Base-by-base conservation (phyloP, 2,888 invertebrate genomes). In the Drosophila picticornis region DNA sequence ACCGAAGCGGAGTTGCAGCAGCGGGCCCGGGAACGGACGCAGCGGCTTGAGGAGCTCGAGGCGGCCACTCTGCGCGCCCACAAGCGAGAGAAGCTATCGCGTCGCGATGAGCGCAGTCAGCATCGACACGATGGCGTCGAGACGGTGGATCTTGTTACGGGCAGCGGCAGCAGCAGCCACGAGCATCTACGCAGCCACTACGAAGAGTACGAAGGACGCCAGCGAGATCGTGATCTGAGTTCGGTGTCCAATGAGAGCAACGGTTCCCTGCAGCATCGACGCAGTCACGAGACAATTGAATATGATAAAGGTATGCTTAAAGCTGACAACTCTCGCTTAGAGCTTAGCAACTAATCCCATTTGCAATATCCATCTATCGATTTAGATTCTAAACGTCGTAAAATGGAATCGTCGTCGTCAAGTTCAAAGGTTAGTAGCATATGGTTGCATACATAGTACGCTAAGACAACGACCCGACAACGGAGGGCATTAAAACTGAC, bases 351-450 rank as follows among this genome's bases (percentile, higher is more conserved):
- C 10, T 46, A 25, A 22, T 34, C 13, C 48, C 3, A 31, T n/a
- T 13, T 9, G 1, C 4, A 9, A 13, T 4, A 16, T 11, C 13
- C 22, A 32, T 27, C 22, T 32, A 29, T 48, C 27, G 13, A 36
- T 43, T 56, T 67, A 92, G 97, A 97, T 94, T 94, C 95, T 90
- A 97, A 97, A 94, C 95, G 97, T 94, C 96, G 97, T 94, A 97
- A 97, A 95, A 93, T 97, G 94, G 97, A 97, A 93, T 94, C 94
- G 93, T 94, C 95, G 94, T 94, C 95, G 93, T 89, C 82, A 80
- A 95, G 95, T 93, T 95, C 96, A 94, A 97, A 97, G 96, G 97
- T 97, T 95, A 96, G 96, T 96, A 86, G 59, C 87, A 96, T 96
- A 94, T 94, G 94, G 94, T 94, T 95, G 94, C 92, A 92, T 91